A percentile compares a stretch with the other conserved stretches of the same genome.
Evolutionary conservation across 2,797 vertebrate genomes (phyloP).

Genomic region (Acrossocheilus wenchowensis): DNA sequence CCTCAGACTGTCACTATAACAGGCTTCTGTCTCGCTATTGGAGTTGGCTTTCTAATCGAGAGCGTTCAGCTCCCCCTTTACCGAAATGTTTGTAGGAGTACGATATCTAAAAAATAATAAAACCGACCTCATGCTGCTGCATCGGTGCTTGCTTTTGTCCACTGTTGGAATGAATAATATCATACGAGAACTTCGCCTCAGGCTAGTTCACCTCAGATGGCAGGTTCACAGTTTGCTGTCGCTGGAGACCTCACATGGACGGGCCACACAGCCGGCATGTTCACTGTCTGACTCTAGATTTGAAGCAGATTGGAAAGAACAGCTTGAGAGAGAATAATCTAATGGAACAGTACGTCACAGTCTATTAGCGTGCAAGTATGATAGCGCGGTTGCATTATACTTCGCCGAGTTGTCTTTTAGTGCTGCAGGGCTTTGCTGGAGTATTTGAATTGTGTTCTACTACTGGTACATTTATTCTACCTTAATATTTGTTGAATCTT

Average conservation of each 20-base stretch:
- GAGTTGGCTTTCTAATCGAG: slow-evolving; percentile 17
- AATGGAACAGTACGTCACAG: slow-evolving; percentile 34
- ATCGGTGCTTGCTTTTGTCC: neutral
- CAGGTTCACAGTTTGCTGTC: slow-evolving; percentile 40
- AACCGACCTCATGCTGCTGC: neutral
- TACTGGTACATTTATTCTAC: slow-evolving; percentile 28
- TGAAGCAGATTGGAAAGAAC: slow-evolving; percentile 47
- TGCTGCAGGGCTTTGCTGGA: slow-evolving; percentile 15
- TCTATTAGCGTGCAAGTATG: slow-evolving; percentile 3
- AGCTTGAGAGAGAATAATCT: slow-evolving; percentile 30
- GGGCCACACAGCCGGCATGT: slow-evolving; percentile 12
- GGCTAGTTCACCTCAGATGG: slow-evolving; percentile 31
- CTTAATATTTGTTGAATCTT: slow-evolving; percentile 34
- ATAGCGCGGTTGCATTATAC: neutral
- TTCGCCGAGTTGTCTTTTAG: neutral
- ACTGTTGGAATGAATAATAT: slow-evolving; percentile 25
- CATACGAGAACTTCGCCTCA: slow-evolving; percentile 3
- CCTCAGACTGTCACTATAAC: slow-evolving; percentile 33
- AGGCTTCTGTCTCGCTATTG: slow-evolving; percentile 24
- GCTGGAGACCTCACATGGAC: slow-evolving; percentile 1
- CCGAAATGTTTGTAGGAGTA: neutral
- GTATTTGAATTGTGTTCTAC: slow-evolving; percentile 26
- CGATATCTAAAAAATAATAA: neutral
- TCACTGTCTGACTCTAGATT: slow-evolving; percentile 17
- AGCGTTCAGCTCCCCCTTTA: neutral